Evolutionary conservation across 2,113 vertebrate genomes (phyloP).

Genomic region (Himantopus leucocephalus): DNA sequence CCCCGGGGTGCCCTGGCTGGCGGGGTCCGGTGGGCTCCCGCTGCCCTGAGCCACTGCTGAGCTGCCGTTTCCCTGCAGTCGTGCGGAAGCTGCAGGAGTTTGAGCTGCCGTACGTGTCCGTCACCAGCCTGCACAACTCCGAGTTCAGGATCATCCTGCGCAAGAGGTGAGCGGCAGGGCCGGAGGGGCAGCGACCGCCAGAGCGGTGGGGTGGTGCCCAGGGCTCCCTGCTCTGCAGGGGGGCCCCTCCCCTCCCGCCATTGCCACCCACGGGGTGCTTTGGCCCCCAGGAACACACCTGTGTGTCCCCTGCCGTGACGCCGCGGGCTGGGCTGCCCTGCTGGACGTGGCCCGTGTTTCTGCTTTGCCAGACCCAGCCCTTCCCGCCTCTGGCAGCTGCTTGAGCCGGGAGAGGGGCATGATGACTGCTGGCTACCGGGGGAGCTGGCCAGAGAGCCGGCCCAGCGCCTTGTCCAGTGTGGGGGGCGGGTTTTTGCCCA

Average conservation of each 20-base stretch:
- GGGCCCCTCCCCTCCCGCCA: background rate
- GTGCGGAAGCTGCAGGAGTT: slow-evolving; percentile 98
- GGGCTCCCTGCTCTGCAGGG: background rate
- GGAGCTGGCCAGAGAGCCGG: background rate
- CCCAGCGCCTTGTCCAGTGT: accelerated
- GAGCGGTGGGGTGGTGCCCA: accelerated
- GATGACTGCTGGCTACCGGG: accelerated
- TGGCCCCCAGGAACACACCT: background rate
- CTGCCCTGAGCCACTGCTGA: background rate
- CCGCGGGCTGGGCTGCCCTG: accelerated
- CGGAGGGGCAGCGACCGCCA: background rate
- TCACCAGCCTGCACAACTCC: slow-evolving; percentile 88
- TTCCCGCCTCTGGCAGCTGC: background rate
- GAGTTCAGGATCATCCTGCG: slow-evolving; percentile 94
- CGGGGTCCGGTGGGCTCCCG: accelerated
- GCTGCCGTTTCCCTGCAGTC: slow-evolving; percentile 63
- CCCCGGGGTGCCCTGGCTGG: accelerated
- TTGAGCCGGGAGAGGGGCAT: background rate
- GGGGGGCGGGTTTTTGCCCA: background rate
- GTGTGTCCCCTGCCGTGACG: background rate
- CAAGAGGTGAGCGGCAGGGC: slow-evolving; percentile 82
- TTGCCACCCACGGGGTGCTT: accelerated
- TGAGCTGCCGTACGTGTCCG: slow-evolving; percentile 94
- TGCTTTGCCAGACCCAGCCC: background rate
- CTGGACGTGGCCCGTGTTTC: background rate